Base-by-base conservation (phyloP, 2,113 vertebrate species). In the Paradisaea rubra region DNA sequence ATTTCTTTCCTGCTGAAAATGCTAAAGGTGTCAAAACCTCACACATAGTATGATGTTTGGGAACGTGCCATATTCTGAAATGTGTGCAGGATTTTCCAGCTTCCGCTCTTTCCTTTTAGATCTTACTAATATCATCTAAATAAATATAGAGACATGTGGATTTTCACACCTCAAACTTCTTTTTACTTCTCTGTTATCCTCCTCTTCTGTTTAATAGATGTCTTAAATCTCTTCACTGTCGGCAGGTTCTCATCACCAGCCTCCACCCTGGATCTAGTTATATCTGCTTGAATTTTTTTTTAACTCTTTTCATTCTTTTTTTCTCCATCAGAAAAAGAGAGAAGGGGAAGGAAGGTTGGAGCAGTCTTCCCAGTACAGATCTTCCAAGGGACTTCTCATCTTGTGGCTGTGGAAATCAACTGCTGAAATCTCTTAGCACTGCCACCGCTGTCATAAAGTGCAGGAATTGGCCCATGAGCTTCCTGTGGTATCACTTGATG, bases 41-140 rank as follows among this genome's bases (percentile, higher is more conserved):
- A 37, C 57, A 49, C 41, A 16, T 3, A 56, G 64, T 66, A 30
- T 37, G 39, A 86, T 47, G 60, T 78, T 90, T 78, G 80, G 72
- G 80, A 81, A 83, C 5, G 13, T 91, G 88, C 2, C 3, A 61
- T 90, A 52, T 74, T 88, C 56, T 92, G 82, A 93, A 90, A 60
- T 42, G 37, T 15, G 74, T 56, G 20, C 76, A 64, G 93, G 60
- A 94, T 74, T 81, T 93, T 95, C 92, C 88, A 96, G 68, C 60
- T 94, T 95, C 64, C 9, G 0, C 72, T 92, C 56, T 68, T 89
- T 63, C 54, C 56, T 91, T 95, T 95, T 86, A 88, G 72, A 72
- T 78, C 49, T 61, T 64, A 76, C 56, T 95, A 90, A 86, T 93
- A 93, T n/a, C 5, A 22, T 82, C 50, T 63, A 50, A 59, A 80